Base-by-base conservation (phyloP, 92 coral and sea anemone genomes). In the Parazoanthus swiftii region DNA sequence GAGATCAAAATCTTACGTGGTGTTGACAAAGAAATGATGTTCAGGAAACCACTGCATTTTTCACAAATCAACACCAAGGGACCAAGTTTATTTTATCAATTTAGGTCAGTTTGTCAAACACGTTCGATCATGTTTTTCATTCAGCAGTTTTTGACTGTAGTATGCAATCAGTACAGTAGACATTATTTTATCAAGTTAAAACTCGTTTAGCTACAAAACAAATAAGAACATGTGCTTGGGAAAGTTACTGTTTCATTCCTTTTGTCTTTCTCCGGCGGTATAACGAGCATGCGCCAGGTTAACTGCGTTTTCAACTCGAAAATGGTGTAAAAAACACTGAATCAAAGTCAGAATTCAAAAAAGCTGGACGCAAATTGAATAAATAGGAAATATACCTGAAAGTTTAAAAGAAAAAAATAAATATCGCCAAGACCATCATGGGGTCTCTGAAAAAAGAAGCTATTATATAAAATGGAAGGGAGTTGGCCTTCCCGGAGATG, bases 1-100 rank as follows among this genome's bases (percentile, higher is more conserved):
- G 75, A 72, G 79, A 84, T 70, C 65, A 84, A 72, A 70, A 71
- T 84, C 87, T 70, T 13, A 16, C 66, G 23, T 33, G 79, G 87
- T 29, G 78, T 71, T 71, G 59, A 84, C 44, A 71, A 39, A 71
- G 65, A 71, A 84, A 50, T 68, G 79, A 71, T 70, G 79, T n/a
- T 71, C 14, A 84, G 59, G 79, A 84, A 84, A 71, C 44, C 56
- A 46, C 56, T 84, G 33, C 29, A 23, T 21, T 21, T 21, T 77
- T 63, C 29, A 77, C 39, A 77, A 77, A 20, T 77, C 33, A 77
- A n/a, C 15, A 26, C 21, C 26, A 16, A 79, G 63, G 5, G 82
- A 10, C 70, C 70, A 21, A 20, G 77, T 73, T 73, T 29, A 73
- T 13, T 73, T 73, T 73, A 29, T 36, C 33, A 29, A 29, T 29